A percentile compares a stretch with the other conserved stretches of the same genome.
Conservation (phyloP, 2,888 invertebrate genomes). For the Cistogaster globosa region DNA sequence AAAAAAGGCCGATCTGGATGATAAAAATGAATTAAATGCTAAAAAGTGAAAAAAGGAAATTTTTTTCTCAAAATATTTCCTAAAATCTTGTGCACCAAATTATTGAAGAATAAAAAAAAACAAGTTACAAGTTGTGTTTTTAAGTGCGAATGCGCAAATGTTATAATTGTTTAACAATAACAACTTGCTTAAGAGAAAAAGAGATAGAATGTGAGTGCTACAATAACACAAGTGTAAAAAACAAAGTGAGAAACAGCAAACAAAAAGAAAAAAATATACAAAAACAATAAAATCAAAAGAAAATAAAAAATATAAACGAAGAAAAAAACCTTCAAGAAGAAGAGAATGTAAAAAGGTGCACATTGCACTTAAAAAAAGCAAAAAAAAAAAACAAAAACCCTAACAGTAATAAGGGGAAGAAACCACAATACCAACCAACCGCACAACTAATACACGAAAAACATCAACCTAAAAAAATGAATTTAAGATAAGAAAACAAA, state of each 20-base stretch:
- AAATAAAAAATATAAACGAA: conserved; percentile 13
- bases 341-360: conserved; percentile 36
- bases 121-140: conserved; percentile 55
- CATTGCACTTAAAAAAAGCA: conserved; percentile 43
- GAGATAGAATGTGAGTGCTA: conserved; percentile 66
- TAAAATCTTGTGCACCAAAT: conserved; percentile 54
- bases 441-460: conserved; percentile 10
- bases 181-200: conserved; percentile 55
- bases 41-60: background rate
- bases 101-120: conserved; percentile 47
- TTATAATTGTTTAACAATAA: conserved; percentile 17
- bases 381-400: conserved; percentile 36
- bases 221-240: conserved; percentile 35
- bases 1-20: background rate
- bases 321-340: conserved; percentile 13
- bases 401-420: conserved; percentile 40
- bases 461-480: conserved; percentile 1
- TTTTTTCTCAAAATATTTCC: conserved; percentile 13
- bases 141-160: conserved; percentile 72
- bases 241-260: conserved; percentile 21
- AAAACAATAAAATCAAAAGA: conserved; percentile 27
- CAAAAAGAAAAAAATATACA: background rate
- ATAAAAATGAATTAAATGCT: conserved; percentile 36
- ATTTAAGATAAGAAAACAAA: conserved; percentile 12
- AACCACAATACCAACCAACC: conserved; percentile 15